phyloP scores from a whole-genome alignment of 2,113 vertebrate species.

The Rhinolophus sinicus region DNA sequence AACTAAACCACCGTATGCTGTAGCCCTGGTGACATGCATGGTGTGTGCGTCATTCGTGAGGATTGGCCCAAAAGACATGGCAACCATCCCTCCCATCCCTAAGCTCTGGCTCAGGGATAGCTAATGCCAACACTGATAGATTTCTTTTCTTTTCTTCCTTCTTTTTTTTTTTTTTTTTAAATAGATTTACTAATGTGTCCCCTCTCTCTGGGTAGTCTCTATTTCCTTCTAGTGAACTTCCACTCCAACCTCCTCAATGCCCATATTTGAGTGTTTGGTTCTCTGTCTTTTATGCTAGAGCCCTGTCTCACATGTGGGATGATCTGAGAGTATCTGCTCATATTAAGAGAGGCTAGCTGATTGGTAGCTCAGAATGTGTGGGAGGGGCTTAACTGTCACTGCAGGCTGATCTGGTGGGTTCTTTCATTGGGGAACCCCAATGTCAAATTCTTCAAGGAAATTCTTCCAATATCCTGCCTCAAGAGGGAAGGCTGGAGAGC shows the following conservation, averaged over 20 bases:
- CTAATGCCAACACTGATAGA: neutral
- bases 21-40: neutral
- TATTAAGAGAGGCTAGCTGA: neutral
- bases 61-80: neutral
- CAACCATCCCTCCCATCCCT: neutral
- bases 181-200: neutral
- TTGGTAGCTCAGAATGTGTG: neutral
- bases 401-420: neutral
- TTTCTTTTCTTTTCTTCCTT: neutral
- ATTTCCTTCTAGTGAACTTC: neutral
- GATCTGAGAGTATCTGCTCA: too few species aligned
- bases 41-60: too few species aligned
- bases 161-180: too few species aligned
- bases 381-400: neutral
- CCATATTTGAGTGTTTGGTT: neutral
- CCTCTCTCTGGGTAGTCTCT: neutral
- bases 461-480: neutral
- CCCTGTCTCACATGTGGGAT: neutral
- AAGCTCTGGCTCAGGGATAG: neutral
- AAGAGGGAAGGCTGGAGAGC: too few species aligned
- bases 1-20: neutral
- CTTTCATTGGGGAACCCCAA: neutral
- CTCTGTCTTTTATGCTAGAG: neutral
- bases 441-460: neutral
- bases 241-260: too few species aligned